A percentile compares a stretch with the other conserved stretches of the same genome.
Evolutionary conservation across 2,113 vertebrate genomes (phyloP).

Genomic region (Phalacrocorax brasilianus): DNA sequence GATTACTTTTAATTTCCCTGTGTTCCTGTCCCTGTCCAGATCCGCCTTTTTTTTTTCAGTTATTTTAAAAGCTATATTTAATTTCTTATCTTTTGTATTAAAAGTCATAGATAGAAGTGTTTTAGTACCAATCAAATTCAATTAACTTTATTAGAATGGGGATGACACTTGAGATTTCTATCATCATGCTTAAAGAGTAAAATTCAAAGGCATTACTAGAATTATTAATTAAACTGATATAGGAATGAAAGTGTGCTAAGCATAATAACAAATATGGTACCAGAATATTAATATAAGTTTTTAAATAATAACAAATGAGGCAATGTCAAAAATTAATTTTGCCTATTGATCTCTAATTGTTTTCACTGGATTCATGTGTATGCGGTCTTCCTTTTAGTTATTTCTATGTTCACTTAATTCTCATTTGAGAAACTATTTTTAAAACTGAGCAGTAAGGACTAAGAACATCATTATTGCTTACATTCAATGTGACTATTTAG

Average conservation of each 20-base stretch:
- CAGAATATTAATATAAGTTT: background rate
- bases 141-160: background rate
- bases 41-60: accelerated
- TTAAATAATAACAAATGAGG: background rate
- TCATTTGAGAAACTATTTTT: background rate
- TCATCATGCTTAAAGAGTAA: background rate
- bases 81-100: background rate
- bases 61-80: background rate
- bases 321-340: background rate
- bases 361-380: background rate
- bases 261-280: background rate
- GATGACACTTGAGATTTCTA: background rate
- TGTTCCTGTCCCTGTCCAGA: background rate
- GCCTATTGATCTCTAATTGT: background rate
- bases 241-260: background rate
- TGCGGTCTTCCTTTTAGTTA: background rate
- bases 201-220: background rate
- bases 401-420: background rate
- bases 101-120: background rate
- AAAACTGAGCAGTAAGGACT: background rate
- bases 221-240: background rate
- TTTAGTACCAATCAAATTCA: background rate
- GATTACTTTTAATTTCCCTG: background rate
- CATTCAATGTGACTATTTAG: background rate
- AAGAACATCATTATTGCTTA: background rate